Evolutionary conservation across 1,140 invertebrate genomes (phyloP), one percentile per base, ranked within the genome.

Genomic region (Lethrus apterus): DNA sequence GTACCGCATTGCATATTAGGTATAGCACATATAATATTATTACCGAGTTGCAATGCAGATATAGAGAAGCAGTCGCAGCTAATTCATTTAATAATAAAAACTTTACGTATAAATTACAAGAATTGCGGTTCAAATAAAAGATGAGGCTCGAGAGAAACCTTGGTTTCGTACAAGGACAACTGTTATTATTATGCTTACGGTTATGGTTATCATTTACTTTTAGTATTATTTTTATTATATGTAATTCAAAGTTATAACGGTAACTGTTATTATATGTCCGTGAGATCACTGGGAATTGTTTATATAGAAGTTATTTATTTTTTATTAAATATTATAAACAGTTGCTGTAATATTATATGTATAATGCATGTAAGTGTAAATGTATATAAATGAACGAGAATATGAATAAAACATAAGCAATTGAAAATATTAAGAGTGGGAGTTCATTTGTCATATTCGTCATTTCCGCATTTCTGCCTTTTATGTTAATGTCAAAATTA

Each of bases 161-260:
- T n/a, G n/a, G n/a, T n/a, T n/a, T n/a, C n/a, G n/a, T 11, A 15
- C 33, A 46, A 46, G 44, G 44, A 23, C 44, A 46, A 47, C 21
- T 36, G 36, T 47, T 47, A 47, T 47, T 46, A 36, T 36, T 41
- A 21, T 26, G 54, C 50, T 59, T 47, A 58, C 44, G 56, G 51
- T 60, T 60, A 60, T 58, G 54, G 48, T 55, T 58, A 56, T 56
- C 56, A 58, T 60, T 59, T 56, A 54, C 49, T 59, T 59, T 54
- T 55, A 55, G 42, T 49, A 55, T 60, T 58, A 60, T 60, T 60
- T 58, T 60, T 60, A 59, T 59, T 59, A 59, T 57, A 58, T 56
- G 58, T 60, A 60, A 60, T 60, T 60, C 54, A 52, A 55, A 58
- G 48, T 56, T 59, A 53, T 58, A 58, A 56, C 52, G 50, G 54